A percentile compares a stretch with the other conserved stretches of the same genome.
Evolutionary conservation across 2,113 vertebrate species (phyloP).

Genomic region (Gorsachius goisagi): DNA sequence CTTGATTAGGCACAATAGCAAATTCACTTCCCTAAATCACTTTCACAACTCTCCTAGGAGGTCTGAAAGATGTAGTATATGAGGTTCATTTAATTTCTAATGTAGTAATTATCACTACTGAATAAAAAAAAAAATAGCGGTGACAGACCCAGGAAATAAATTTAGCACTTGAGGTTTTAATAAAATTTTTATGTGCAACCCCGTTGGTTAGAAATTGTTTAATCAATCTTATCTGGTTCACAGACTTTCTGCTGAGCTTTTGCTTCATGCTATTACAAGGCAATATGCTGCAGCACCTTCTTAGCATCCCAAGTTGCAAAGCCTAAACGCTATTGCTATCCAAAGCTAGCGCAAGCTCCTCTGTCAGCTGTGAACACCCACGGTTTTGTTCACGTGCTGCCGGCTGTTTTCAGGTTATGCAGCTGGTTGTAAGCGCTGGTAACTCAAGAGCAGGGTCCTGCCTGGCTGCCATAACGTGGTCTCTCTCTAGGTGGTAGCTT

Average conservation of each 20-base stretch:
- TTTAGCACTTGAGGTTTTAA: slow-evolving; percentile 72
- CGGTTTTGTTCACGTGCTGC: background rate
- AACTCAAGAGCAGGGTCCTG: background rate
- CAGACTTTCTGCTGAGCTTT: slow-evolving; percentile 57
- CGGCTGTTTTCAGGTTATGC: background rate
- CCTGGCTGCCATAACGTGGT: background rate
- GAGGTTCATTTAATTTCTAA: slow-evolving; percentile 77
- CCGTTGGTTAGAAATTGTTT: slow-evolving; percentile 69
- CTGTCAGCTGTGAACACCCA: background rate
- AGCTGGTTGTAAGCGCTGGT: fast-evolving
- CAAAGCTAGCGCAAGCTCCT: background rate
- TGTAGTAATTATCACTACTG: slow-evolving; percentile 74
- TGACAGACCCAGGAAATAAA: slow-evolving; percentile 70
- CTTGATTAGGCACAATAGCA: slow-evolving; percentile 70
- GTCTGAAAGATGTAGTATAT: slow-evolving; percentile 66
- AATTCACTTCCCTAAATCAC: slow-evolving; percentile 66
- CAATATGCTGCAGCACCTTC: slow-evolving; percentile 44
- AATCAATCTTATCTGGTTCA: slow-evolving; percentile 72
- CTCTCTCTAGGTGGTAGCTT: background rate
- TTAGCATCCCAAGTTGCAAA: slow-evolving; percentile 9
- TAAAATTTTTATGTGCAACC: slow-evolving; percentile 71
- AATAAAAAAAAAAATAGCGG: slow-evolving; percentile 50
- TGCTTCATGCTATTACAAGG: slow-evolving; percentile 47
- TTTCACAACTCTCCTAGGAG: slow-evolving; percentile 67
- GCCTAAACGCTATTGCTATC: background rate